Base-by-base conservation (phyloP, 2,797 vertebrate genomes). In the Danio tinwini region DNA sequence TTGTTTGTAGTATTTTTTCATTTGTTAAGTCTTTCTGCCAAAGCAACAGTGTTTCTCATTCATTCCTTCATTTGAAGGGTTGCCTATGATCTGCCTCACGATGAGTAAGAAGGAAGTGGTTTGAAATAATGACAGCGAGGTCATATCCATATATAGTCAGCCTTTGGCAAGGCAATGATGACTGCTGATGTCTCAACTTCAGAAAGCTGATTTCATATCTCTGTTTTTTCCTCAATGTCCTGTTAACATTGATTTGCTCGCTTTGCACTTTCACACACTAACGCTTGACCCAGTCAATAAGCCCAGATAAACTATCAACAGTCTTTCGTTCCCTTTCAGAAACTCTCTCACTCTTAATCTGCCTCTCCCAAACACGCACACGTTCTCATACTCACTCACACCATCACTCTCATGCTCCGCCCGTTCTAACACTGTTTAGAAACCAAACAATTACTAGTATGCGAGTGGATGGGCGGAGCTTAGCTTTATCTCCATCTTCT, bases 391-490 rank as follows among this genome's bases (percentile, higher is more conserved):
- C 56, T 69, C 52, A 65, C 56, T 69, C 52, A n/a, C 45, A 56
- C 12, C 56, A 52, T 80, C 80, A 72, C 75, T 87, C 75, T 64
- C 58, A 80, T 71, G 42, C 74, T 47, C 40, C 42, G 16, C 75
- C 53, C 84, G 78, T 84, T 58, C 74, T 75, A 74, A 16, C 55
- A 72, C 82, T 86, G 86, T 84, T 86, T 83, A 87, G 74, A 87
- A 76, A 64, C 82, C 83, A 82, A 84, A 84, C 87, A 85, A 85
- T 84, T 76, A 71, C 63, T 76, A 21, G 83, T 85, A 86, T 82
- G 77, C 64, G 83, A 86, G 74, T 88, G 75, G 61, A 56, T 84
- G 90, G 92, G 91, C 82, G 88, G 91, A 87, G 91, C 87, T 84
- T 87, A 53, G 55, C 0, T 82, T 81, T 79, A 80, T 84, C 76